phyloP scores from a whole-genome alignment of 2,113 vertebrate genomes.

The Pseudopipra pipra region DNA sequence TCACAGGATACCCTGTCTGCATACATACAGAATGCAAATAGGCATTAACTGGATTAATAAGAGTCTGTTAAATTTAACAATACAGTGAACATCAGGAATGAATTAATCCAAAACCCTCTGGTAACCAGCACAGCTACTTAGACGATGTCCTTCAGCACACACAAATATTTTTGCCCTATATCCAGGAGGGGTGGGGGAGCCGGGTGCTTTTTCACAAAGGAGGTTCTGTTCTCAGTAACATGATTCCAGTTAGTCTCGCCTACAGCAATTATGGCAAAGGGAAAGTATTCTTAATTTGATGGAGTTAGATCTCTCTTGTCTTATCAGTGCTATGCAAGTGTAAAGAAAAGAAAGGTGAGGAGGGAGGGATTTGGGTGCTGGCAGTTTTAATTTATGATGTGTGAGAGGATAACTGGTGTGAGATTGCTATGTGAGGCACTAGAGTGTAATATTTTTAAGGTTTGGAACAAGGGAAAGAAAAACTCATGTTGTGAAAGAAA shows the following conservation, averaged over 20 bases:
- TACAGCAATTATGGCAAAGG: conserved; percentile 19
- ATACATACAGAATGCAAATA: neutral
- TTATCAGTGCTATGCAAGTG: neutral
- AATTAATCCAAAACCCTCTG: conserved; percentile 33
- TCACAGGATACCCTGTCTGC: neutral
- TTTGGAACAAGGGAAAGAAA: neutral
- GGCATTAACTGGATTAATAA: conserved; percentile 26
- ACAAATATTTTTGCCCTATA: neutral
- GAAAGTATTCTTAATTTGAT: conserved; percentile 35
- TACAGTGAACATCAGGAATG: conserved; percentile 48
- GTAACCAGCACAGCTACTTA: conserved; percentile 40
- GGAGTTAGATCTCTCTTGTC: neutral
- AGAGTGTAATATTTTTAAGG: neutral
- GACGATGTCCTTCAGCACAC: neutral
- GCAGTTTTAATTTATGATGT: neutral
- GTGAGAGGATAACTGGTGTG: neutral
- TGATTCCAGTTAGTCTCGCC: conserved; percentile 36
- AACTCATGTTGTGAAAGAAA: neutral
- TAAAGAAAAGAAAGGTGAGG: conserved; percentile 8
- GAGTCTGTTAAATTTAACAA: conserved; percentile 45
- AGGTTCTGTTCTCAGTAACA: conserved; percentile 61
- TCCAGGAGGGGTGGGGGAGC: conserved; percentile 23
- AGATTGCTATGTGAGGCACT: neutral
- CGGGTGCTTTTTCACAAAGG: neutral
- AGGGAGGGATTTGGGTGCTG: neutral